Evolutionary conservation across 1,140 invertebrate genomes (phyloP), one percentile per base, ranked within the genome.

Genomic region (Adelges cooleyi): DNA sequence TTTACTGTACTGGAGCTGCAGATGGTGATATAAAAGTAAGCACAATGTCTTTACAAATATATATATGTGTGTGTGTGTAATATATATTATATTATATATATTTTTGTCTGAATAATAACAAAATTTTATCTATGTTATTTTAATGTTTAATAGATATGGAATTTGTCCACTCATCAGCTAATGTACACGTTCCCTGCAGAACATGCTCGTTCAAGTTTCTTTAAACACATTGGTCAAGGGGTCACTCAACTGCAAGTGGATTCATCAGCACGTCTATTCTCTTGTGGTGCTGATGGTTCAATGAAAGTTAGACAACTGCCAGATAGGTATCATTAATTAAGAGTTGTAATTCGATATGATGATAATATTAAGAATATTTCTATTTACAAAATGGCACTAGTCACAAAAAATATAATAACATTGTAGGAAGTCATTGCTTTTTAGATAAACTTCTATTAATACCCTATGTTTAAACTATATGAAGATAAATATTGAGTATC

Each of bases 11-110:
- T 62, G 96, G 95, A 36, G 91, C 95, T 40, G 90, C 92, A n/a
- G 95, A 99, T 77, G 96, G 96, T 22, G 94, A 98, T 77, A 95
- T 99, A 68, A 98, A 98, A 84, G 95, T 96, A 75, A 51, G 46
- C 1, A n/a, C n/a, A n/a, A 65, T 40, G 18, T 29, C 22, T 50
- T 52, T 3, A 13, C 9, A 3, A n/a, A n/a, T n/a, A n/a, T n/a
- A n/a, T n/a, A n/a, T n/a, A n/a, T n/a, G n/a, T n/a, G n/a, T n/a
- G n/a, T n/a, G n/a, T n/a, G n/a, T n/a, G n/a, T n/a, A n/a, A n/a
- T n/a, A n/a, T n/a, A n/a, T n/a, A n/a, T n/a, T n/a, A n/a, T n/a
- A n/a, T n/a, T n/a, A n/a, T n/a, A n/a, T n/a, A n/a, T n/a, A n/a
- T n/a, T n/a, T n/a, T n/a, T n/a, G n/a, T n/a, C n/a, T n/a, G n/a